Percentiles rank a stretch among this genome's conserved stretches.
These are phyloP conservation scores for Scotopteryx bipunctaria DNA, from an alignment of 2,888 invertebrate species.

Conservation along the genomic window DNA sequence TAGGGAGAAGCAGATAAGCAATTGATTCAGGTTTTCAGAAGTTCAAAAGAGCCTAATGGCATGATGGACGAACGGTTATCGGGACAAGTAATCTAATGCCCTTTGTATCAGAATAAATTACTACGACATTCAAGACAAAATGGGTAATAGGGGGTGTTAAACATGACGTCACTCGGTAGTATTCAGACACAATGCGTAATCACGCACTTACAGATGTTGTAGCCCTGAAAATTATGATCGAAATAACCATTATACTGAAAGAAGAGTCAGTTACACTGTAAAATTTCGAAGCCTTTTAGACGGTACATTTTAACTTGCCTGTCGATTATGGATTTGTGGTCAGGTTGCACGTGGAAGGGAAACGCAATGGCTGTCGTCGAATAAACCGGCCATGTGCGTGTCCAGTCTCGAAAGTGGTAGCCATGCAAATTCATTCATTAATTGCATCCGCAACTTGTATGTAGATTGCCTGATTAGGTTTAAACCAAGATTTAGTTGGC, in stretches of 20 bases:
- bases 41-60: background rate
- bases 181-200: too few species aligned
- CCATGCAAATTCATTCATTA: conserved; percentile 18
- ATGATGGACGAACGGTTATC: background rate
- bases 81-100: too few species aligned
- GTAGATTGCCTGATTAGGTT: conserved; percentile 3
- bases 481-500: background rate
- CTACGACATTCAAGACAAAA: too few species aligned
- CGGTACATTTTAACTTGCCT: conserved; percentile 4
- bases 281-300: background rate
- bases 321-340: conserved; percentile 10
- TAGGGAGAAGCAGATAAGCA: conserved; percentile 29
- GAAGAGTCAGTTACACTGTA: too few species aligned
- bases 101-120: too few species aligned
- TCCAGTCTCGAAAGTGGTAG: conserved; percentile 20
- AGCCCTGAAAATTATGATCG: too few species aligned
- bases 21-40: conserved; percentile 1
- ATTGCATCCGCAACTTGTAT: conserved; percentile 9
- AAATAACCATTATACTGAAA: too few species aligned
- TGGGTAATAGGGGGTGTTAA: too few species aligned
- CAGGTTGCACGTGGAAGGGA: conserved; percentile 32
- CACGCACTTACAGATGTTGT: too few species aligned
- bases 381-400: conserved; percentile 13
- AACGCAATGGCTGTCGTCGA: conserved; percentile 29
- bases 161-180: too few species aligned